Base-by-base conservation (phyloP, 2,113 vertebrate genomes). In the Narcine bancroftii region DNA sequence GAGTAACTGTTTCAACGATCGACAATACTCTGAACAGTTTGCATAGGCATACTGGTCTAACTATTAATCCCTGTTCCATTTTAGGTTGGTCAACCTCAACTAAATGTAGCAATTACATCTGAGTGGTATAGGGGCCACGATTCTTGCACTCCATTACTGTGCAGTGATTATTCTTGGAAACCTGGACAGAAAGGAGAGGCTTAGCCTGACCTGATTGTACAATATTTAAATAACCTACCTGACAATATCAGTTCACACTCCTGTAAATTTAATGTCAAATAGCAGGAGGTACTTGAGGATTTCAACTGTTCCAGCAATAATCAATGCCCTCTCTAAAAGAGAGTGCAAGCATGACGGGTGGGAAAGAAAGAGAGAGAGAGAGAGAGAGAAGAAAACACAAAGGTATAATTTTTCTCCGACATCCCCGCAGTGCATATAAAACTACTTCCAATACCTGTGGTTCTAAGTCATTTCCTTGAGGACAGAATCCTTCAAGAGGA, bases 241-340 rank as follows among this genome's bases (percentile, higher is more conserved):
- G 77, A 53, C 50, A 21, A 56, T n/a, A 13, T 6, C 50, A 0
- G 5, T 21, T 56, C 33, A 33, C 5, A 17, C 33, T 36, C 15
- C 26, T 24, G 4, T n/a, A 17, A 15, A 53, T n/a, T 11, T 33
- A 53, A 85, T 56, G 9, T 13, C 29, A 26, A 11, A 56, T 9
- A 50, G 9, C 3, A n/a, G n/a, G 45, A 81, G 77, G 26, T 33
- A 83, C 13, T 85, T 50, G 33, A 36, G 33, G 15, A 36, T 33
- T 19, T 33, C 6, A 17, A 36, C 33, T 85, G 17, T 21, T 15
- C 15, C 53, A 42, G 93, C 93, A 92, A 69, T 36, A 71, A 92
- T 92, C 92, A 93, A 93, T 94, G 93, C 95, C 93, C 94, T 94
- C 93, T 93, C 93, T 26, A 3, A 9, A 24, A 76, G 7, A 42